Evolutionary conservation across 2,888 invertebrate species (phyloP), one percentile per base, ranked within the genome.

Genomic region (Stenurella melanura): DNA sequence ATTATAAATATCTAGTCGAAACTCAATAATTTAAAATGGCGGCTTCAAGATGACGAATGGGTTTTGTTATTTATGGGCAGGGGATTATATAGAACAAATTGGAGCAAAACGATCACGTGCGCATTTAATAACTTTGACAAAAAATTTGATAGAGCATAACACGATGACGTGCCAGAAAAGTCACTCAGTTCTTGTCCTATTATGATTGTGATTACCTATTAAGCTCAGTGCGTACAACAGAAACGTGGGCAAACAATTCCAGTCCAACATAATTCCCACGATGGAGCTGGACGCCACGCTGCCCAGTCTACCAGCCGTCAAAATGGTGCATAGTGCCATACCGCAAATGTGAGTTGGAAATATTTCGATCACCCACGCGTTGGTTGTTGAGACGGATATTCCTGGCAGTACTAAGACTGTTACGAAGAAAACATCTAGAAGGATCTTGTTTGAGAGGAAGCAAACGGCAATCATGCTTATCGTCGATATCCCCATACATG

Each of bases 401-500:
- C 87, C 87, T 19, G 85, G 83, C 34, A 83, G 67, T 4, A 82
- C 82, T 50, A 87, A 73, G 9, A 83, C 57, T 11, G 78, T 63
- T 17, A 86, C 72, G 76, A 86, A 87, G 10, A 86, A 70, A 12
- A 84, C 76, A 72, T 85, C 83, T 6, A 86, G 83, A 1, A 81
- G 21, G 11, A 81, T 26, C 54, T 78, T 80, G 15, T 81, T 26
- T 0, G 84, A 83, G 12, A 84, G 63, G 71, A 82, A 79, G 72
- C 76, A 79, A 12, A 85, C n/a, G 11, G 79, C 68, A 17, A 78
- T 26, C 17, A 76, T 72, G 12, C 77, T 74, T 5, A 69, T 67
- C 2, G 79, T 74, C 15, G 84, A 78, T 5, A 80, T 34, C 1
- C 73, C 69, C 80, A 82, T 78, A 73, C 77, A 81, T 11, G 75